Evolutionary conservation across 1,140 invertebrate genomes (phyloP).

Genomic region (Anoplolepis gracilipes): DNA sequence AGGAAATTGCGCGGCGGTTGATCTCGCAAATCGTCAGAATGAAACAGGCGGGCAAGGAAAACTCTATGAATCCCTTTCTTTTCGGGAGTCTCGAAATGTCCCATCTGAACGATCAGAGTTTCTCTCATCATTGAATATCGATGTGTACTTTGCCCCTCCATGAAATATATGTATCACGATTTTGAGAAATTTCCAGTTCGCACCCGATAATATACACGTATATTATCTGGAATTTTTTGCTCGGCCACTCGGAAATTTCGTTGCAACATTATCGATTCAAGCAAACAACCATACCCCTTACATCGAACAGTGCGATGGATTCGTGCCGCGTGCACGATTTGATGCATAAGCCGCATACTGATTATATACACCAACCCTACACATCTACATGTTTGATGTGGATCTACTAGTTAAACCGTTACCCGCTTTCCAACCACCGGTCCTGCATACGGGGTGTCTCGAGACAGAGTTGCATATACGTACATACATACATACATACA

Average conservation of each 20-base stretch:
- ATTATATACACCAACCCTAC: slow-evolving; percentile 22
- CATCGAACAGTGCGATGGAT: slow-evolving; percentile 16
- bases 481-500: no score
- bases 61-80: background rate
- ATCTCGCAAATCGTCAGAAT: no score
- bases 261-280: slow-evolving; percentile 36
- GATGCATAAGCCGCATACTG: slow-evolving; percentile 44
- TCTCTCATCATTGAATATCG: no score
- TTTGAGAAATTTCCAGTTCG: background rate
- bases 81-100: background rate
- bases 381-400: slow-evolving; percentile 29
- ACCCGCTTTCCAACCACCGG: slow-evolving; percentile 13
- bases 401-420: slow-evolving; percentile 27
- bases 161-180: background rate
- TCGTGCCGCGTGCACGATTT: slow-evolving; percentile 48
- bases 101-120: no score
- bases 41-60: background rate
- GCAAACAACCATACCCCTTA: background rate
- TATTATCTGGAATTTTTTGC: background rate
- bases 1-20: background rate
- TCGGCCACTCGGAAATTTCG: slow-evolving; percentile 23
- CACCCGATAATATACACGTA: background rate
- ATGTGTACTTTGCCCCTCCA: no score
- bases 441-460: slow-evolving; percentile 3
- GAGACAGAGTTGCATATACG: background rate